Evolutionary conservation across 2,888 invertebrate genomes (phyloP).

Genomic region (Desoria tigrina): DNA sequence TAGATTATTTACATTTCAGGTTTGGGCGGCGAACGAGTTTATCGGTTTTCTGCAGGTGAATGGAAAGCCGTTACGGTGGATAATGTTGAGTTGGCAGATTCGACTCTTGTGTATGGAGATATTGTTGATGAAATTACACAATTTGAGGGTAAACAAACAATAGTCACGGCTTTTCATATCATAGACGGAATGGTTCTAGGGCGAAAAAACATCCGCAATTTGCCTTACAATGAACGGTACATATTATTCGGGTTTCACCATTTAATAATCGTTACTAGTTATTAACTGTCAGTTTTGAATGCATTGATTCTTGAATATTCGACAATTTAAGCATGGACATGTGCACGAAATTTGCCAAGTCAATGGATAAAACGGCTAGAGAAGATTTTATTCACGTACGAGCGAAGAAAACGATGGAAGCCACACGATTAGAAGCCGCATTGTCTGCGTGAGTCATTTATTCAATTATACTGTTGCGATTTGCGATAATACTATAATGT

Average conservation of each 20-base stretch:
- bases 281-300: slow-evolving; percentile 56
- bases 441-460: slow-evolving; percentile 26
- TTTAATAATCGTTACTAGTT: slow-evolving; percentile 22
- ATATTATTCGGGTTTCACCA: too few species aligned
- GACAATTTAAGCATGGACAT: slow-evolving; percentile 55
- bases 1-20: slow-evolving; percentile 55
- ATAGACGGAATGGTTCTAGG: slow-evolving; percentile 77
- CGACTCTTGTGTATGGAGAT: slow-evolving; percentile 74
- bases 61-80: slow-evolving; percentile 56
- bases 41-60: slow-evolving; percentile 60
- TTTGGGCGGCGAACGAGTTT: slow-evolving; percentile 62
- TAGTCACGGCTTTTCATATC: slow-evolving; percentile 68
- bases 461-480: background rate
- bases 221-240: slow-evolving; percentile 68
- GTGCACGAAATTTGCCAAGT: slow-evolving; percentile 69
- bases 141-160: slow-evolving; percentile 62
- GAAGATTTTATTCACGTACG: slow-evolving; percentile 34
- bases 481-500: background rate
- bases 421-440: slow-evolving; percentile 31
- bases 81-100: slow-evolving; percentile 67
- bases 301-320: slow-evolving; percentile 39
- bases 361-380: slow-evolving; percentile 64
- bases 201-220: slow-evolving; percentile 66
- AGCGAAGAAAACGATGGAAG: slow-evolving; percentile 32
- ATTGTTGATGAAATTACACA: slow-evolving; percentile 68